Evolutionary conservation across 2,113 vertebrate genomes (phyloP).

Genomic region (Paradoxurus hermaphroditus): DNA sequence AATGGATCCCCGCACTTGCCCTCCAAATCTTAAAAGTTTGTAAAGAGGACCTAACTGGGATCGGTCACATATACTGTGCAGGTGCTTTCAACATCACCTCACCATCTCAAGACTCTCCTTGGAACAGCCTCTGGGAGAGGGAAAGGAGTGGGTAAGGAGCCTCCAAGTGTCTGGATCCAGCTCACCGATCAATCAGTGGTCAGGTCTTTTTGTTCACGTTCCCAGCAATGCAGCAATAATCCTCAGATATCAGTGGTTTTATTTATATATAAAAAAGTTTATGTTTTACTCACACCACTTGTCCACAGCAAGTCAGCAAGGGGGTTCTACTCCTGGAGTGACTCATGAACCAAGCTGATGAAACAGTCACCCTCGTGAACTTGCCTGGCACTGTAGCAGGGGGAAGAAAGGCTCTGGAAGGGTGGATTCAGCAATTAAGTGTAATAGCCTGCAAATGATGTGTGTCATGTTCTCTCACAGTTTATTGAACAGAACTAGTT

Average conservation of each 20-base stretch:
- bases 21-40: background rate
- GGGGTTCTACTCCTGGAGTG: background rate
- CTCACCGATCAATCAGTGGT: background rate
- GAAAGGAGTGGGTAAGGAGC: background rate
- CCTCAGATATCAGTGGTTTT: background rate
- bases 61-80: background rate
- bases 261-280: background rate
- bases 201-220: background rate
- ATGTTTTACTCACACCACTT: background rate
- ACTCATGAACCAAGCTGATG: background rate
- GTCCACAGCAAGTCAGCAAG: background rate
- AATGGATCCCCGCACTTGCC: background rate
- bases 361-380: background rate
- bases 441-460: too few relatives aligned
- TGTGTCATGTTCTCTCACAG: background rate
- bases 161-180: background rate
- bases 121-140: background rate
- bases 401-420: background rate
- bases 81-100: background rate
- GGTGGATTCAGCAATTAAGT: background rate
- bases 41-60: background rate
- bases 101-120: background rate
- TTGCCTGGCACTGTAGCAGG: background rate
- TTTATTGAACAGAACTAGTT: background rate
- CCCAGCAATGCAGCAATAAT: background rate